Conservation (phyloP, 2,888 invertebrate genomes). For the Lucinisca nassula region DNA sequence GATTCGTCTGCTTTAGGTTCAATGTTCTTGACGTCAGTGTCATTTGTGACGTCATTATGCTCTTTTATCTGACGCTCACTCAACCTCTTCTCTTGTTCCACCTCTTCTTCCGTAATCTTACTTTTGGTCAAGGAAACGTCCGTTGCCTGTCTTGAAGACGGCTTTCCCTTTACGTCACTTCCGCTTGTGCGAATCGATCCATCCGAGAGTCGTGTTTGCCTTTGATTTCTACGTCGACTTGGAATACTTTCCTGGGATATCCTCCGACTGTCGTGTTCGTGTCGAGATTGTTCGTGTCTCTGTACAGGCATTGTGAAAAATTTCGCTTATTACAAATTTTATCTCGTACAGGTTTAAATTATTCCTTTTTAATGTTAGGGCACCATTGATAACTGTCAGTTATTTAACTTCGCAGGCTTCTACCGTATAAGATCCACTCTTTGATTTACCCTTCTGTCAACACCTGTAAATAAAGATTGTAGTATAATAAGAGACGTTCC, state of each 20-base stretch:
- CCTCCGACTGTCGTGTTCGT: neutral
- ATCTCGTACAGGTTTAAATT: no score
- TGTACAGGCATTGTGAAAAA: neutral
- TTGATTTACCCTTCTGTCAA: neutral
- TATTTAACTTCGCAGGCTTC: constrained; percentile 14
- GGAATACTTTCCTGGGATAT: neutral
- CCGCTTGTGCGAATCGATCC: constrained; percentile 3
- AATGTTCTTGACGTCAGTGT: neutral
- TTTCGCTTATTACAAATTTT: neutral
- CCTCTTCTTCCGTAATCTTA: neutral
- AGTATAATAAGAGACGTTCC: neutral
- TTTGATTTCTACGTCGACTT: neutral
- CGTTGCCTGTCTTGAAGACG: constrained; percentile 39
- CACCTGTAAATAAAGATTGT: neutral
- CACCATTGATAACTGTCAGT: no score
- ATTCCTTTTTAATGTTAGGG: no score
- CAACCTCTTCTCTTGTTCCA: neutral
- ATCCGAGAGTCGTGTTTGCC: constrained; percentile 3
- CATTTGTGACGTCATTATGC: neutral
- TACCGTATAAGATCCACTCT: neutral
- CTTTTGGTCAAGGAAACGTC: neutral
- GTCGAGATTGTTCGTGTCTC: neutral
- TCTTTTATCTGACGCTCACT: neutral
- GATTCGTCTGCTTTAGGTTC: constrained; percentile 12
- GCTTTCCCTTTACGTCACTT: constrained; percentile 23